A percentile compares a stretch with the other conserved stretches of the same genome.
Conservation (phyloP, 1,140 invertebrate species). For the Papilio xuthus region DNA sequence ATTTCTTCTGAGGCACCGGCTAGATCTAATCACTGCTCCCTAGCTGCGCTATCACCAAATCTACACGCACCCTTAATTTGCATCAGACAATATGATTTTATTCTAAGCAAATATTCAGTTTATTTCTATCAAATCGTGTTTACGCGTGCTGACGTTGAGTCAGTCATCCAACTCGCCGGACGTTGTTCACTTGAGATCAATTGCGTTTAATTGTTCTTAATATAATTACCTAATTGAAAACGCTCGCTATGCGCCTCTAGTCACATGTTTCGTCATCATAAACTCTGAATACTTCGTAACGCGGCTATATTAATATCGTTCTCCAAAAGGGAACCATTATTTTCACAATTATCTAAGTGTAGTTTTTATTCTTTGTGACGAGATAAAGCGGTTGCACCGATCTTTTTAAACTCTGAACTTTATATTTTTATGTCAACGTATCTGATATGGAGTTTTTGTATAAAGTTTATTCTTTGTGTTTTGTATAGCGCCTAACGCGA, state of each 20-base stretch:
- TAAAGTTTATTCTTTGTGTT: not conserved
- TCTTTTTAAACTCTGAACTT: constrained; percentile 5
- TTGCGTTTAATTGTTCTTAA: constrained; percentile 75
- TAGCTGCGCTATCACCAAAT: too few species aligned
- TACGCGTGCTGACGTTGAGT: not conserved
- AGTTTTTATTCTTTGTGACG: not conserved
- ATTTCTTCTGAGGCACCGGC: not conserved
- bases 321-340: not conserved
- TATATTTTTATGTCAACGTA: not conserved
- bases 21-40: not conserved
- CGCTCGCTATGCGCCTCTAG: constrained; percentile 38
- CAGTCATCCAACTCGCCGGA: constrained; percentile 15
- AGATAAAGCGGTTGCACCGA: not conserved
- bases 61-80: not conserved
- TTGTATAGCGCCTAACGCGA: not conserved
- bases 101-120: not conserved
- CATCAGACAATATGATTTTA: not conserved
- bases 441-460: not conserved
- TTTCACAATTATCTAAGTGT: not conserved
- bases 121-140: not conserved
- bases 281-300: not conserved
- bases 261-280: constrained; percentile 34
- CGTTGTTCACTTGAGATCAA: constrained; percentile 65
- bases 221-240: constrained; percentile 72
- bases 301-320: not conserved